Conservation (phyloP, 2,888 invertebrate species). For the Agrypnus murinus region DNA sequence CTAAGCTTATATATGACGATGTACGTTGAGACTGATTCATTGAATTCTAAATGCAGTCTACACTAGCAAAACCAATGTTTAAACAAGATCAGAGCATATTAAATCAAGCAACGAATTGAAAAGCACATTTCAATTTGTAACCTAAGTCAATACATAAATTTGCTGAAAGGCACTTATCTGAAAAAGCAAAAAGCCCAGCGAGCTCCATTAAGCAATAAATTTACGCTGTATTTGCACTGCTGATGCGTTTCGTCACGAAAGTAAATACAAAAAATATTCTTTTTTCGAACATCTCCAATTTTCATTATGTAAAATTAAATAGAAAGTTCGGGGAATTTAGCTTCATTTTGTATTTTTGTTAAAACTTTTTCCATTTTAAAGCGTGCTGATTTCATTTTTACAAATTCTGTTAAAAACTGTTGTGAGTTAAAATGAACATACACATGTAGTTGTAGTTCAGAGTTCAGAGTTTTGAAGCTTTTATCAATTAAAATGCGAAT, state of each 20-base stretch:
- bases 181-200: conserved; percentile 58
- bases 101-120: conserved; percentile 61
- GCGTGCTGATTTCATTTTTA: conserved; percentile 1
- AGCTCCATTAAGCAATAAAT: conserved; percentile 61
- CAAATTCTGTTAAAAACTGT: not conserved
- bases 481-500: no score
- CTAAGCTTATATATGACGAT: not conserved
- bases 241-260: conserved; percentile 54
- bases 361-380: conserved; percentile 5
- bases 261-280: conserved; percentile 51
- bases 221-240: conserved; percentile 55
- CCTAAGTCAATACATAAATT: conserved; percentile 64
- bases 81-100: conserved; percentile 54
- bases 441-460: not conserved
- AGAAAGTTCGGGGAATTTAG: conserved; percentile 34
- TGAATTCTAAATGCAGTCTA: conserved; percentile 24
- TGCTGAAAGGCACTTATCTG: conserved; percentile 62
- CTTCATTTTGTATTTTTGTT: conserved; percentile 15
- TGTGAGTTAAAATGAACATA: not conserved
- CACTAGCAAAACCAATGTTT: conserved; percentile 35
- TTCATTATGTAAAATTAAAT: conserved; percentile 45
- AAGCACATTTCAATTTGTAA: conserved; percentile 63
- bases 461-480: no score
- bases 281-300: conserved; percentile 44
- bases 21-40: conserved; percentile 10